Percentiles rank a stretch among this genome's conserved stretches.
These are phyloP conservation scores for Allobates femoralis DNA, from an alignment of 2,797 vertebrate genomes.

Conservation along the genomic window DNA sequence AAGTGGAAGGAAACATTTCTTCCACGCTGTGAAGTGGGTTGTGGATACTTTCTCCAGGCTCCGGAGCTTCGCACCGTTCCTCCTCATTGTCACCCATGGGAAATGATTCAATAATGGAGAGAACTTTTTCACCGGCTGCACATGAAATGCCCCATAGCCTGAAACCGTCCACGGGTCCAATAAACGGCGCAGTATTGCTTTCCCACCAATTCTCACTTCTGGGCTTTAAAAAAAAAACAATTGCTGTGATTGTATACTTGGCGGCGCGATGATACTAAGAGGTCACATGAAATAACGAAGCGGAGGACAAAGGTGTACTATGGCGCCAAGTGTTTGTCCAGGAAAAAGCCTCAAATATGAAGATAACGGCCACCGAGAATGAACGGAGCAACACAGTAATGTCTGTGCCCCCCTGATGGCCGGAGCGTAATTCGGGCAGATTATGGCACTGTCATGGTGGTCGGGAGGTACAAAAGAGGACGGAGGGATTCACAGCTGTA, in stretches of 20 bases:
- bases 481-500: too few relatives aligned
- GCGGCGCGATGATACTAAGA: neutral
- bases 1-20: neutral
- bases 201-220: neutral
- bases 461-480: too few relatives aligned
- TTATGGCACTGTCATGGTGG: neutral
- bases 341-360: neutral
- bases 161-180: neutral
- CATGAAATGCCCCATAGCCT: neutral
- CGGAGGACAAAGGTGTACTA: neutral
- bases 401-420: neutral
- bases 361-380: neutral
- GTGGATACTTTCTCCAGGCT: neutral
- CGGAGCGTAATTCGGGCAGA: too few relatives aligned
- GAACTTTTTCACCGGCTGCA: neutral
- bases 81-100: neutral
- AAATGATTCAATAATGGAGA: constrained; percentile 25
- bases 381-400: neutral
- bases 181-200: constrained; percentile 9
- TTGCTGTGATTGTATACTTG: neutral
- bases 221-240: neutral
- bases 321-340: neutral
- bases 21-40: neutral
- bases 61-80: neutral
- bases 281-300: neutral